phyloP scores from a whole-genome alignment of 2,888 invertebrate genomes.

The Hirtodrosophila histrioides region DNA sequence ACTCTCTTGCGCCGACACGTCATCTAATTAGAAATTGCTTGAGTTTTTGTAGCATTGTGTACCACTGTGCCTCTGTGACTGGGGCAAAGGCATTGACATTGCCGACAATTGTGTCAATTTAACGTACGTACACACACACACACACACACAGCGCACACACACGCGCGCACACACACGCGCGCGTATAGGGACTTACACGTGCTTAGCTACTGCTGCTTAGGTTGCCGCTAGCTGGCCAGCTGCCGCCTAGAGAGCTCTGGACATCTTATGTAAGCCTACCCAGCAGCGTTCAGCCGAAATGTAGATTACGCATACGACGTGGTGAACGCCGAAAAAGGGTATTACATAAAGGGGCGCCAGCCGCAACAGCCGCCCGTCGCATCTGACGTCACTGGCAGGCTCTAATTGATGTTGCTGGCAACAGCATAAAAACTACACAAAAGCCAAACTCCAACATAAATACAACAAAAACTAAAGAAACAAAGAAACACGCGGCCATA shows the following conservation, averaged over 20 bases:
- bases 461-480: constrained; percentile 16
- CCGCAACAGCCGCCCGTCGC: constrained; percentile 17
- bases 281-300: constrained; percentile 12
- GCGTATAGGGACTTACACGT: constrained; percentile 30
- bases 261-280: constrained; percentile 50
- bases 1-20: too few species aligned
- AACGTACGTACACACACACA: constrained; percentile 22
- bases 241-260: constrained; percentile 36
- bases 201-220: constrained; percentile 28
- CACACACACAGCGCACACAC: constrained; percentile 7
- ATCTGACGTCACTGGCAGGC: constrained; percentile 43
- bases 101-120: constrained; percentile 73
- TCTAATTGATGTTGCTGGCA: constrained; percentile 19
- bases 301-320: constrained; percentile 60
- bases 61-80: constrained; percentile 40
- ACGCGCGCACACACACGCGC: constrained; percentile 2
- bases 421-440: constrained; percentile 38
- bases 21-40: not conserved
- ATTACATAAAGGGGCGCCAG: constrained; percentile 35
- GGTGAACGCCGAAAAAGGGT: constrained; percentile 28
- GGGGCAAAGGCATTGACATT: constrained; percentile 73
- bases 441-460: constrained; percentile 16
- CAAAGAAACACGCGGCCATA: constrained; percentile 41
- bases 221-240: constrained; percentile 23
- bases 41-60: not conserved